A percentile compares a stretch with the other conserved stretches of the same genome.
Evolutionary conservation across 1,140 invertebrate species (phyloP).

Genomic region (Heliothis virescens): DNA sequence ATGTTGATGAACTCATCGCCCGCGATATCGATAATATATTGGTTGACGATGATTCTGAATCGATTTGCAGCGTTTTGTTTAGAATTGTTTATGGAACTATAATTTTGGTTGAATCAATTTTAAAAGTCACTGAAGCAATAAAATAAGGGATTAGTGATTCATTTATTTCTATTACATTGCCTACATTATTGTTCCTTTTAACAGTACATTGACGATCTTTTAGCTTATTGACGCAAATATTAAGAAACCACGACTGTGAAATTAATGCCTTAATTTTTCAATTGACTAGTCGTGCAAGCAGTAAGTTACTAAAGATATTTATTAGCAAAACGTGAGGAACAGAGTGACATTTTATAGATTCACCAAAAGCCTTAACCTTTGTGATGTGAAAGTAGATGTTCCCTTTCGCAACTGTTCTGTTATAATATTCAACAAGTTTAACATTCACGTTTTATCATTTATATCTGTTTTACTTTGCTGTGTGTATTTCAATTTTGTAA

Average conservation of each 20-base stretch:
- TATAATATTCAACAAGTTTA: constrained; percentile 36
- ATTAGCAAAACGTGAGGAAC: constrained; percentile 35
- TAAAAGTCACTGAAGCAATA: no score
- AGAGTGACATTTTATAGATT: constrained; percentile 25
- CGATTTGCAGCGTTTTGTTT: constrained; percentile 47
- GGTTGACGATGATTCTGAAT: constrained; percentile 64
- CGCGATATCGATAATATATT: constrained; percentile 63
- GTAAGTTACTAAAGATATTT: constrained; percentile 17
- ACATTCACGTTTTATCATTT: constrained; percentile 86
- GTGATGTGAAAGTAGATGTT: constrained; percentile 11
- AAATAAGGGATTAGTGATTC: no score
- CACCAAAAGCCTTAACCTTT: constrained; percentile 23
- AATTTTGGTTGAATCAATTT: background rate
- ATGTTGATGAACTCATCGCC: constrained; percentile 80
- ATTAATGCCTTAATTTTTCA: constrained; percentile 23
- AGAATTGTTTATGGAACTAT: constrained; percentile 20
- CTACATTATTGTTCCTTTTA: no score
- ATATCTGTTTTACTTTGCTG: constrained; percentile 1
- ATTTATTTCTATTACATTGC: no score
- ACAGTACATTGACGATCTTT: background rate
- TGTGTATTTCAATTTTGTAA: background rate
- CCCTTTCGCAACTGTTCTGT: constrained; percentile 20
- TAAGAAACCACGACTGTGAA: background rate
- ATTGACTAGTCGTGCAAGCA: background rate
- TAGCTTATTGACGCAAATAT: background rate